Evolutionary conservation across 2,113 vertebrate genomes (phyloP), one percentile per base, ranked within the genome.

Genomic region (Solea solea): DNA sequence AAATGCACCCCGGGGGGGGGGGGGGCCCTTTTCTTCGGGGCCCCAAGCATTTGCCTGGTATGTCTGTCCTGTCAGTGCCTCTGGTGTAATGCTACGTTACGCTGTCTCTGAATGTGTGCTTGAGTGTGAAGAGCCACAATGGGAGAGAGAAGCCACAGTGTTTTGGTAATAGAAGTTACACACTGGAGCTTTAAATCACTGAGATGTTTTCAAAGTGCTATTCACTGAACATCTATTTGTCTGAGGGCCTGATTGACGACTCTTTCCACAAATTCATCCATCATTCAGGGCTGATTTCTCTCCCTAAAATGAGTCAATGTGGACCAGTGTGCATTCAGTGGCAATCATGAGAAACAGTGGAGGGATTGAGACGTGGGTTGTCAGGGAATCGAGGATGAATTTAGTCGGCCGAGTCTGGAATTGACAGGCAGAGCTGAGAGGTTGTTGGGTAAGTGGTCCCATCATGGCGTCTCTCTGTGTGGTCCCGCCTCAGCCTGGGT

Each of bases 261-360:
- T 52, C 15, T 1, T 34, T 67, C 54, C 21, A 45, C 60, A 52
- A 44, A 71, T 68, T 67, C 83, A 86, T 89, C 81, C 63, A 70
- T 85, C 84, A 69, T 76, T 83, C 57, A 51, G 45, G 69, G 58
- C 16, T 77, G 76, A 66, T 72, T 76, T 68, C 57, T 40, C 61
- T 63, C 34, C 60, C 53, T 4, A 63, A 65, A 53, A 59, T 12
- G 60, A 69, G 72, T 78, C 77, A 41, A 72, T 65, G 40, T 15
- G n/a, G 10, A 55, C 8, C 21, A 54, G 21, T 59, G 59, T 72
- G 57, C 54, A 64, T 44, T 74, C 59, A 51, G 42, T 21, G 21
- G 57, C 59, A 51, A 61, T 70, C 68, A 21, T 0, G 14, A 25
- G 40, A 66, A 72, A 28, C 71, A 40, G 56, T 41, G 27, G 14